A percentile compares a stretch with the other conserved stretches of the same genome.
Evolutionary conservation across 2,888 invertebrate species (phyloP).

Genomic region (Apodemia zela): DNA sequence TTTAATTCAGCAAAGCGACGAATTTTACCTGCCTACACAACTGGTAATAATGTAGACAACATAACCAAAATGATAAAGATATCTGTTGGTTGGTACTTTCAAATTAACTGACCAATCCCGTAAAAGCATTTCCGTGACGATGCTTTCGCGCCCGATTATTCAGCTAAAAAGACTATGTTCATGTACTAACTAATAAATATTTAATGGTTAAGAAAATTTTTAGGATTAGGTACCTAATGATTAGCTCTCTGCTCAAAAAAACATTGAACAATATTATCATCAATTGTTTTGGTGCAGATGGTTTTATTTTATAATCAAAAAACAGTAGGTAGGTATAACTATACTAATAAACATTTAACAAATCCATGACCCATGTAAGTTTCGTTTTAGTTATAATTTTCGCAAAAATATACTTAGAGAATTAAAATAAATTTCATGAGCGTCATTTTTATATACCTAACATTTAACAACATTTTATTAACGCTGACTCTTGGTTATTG

Average conservation of each 20-base stretch:
- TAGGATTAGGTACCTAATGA: background rate
- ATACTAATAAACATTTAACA: background rate
- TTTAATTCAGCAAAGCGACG: slow-evolving; percentile 58
- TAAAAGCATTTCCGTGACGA: slow-evolving; percentile 49
- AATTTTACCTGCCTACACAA: slow-evolving; percentile 75
- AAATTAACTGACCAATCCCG: slow-evolving; percentile 57
- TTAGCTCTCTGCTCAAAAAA: background rate
- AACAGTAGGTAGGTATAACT: background rate
- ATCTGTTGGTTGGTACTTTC: slow-evolving; percentile 61
- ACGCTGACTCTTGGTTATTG: background rate
- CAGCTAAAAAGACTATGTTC: slow-evolving; percentile 43
- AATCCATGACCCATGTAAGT: background rate
- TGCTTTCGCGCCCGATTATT: slow-evolving; percentile 73
- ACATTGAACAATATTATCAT: background rate
- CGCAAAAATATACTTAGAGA: background rate
- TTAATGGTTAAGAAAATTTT: background rate
- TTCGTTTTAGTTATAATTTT: background rate
- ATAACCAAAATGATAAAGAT: slow-evolving; percentile 57
- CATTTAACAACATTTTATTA: background rate
- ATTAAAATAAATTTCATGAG: background rate
- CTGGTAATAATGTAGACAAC: slow-evolving; percentile 76
- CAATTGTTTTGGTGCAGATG: background rate
- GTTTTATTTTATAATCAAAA: background rate
- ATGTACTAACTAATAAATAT: background rate
- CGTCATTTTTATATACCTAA: background rate